These are phyloP conservation scores for Eupithecia tripunctaria DNA, from an alignment of 2,888 invertebrate genomes.

Conservation along the genomic window DNA sequence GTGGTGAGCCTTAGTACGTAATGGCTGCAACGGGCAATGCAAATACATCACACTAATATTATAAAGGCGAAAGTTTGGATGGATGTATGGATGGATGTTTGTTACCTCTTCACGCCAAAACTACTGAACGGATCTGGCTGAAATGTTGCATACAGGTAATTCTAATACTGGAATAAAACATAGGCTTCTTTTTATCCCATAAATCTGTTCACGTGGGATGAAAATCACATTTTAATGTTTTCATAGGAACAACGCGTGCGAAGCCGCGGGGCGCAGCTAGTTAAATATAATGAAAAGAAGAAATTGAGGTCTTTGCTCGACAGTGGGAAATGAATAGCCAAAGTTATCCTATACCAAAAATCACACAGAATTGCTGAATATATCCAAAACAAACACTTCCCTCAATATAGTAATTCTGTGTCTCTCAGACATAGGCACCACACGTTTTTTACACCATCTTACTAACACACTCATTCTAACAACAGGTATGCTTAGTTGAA, in stretches of 20 bases:
- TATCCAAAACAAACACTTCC: not conserved
- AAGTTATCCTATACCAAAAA: not conserved
- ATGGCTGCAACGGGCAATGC: not conserved
- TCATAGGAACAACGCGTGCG: no score
- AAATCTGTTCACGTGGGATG: no score
- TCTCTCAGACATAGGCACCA: not conserved
- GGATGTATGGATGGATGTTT: no score
- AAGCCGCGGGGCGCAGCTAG: no score
- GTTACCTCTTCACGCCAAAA: no score
- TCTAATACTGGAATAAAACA: no score
- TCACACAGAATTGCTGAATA: not conserved
- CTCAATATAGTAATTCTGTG: not conserved
- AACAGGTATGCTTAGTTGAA: not conserved
- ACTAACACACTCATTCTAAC: not conserved
- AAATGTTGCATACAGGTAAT: no score
- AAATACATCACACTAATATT: no score
- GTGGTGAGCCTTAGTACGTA: not conserved
- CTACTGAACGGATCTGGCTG: no score
- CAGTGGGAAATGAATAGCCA: not conserved
- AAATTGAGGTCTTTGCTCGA: not conserved
- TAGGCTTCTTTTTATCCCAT: no score
- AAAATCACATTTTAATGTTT: no score
- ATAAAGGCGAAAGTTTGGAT: no score
- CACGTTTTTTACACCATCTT: not conserved
- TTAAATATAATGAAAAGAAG: not conserved